A percentile compares a stretch with the other conserved stretches of the same genome.
These are phyloP conservation scores for Coleophora deauratella DNA, from an alignment of 2,888 invertebrate genomes.

Conservation along the genomic window DNA sequence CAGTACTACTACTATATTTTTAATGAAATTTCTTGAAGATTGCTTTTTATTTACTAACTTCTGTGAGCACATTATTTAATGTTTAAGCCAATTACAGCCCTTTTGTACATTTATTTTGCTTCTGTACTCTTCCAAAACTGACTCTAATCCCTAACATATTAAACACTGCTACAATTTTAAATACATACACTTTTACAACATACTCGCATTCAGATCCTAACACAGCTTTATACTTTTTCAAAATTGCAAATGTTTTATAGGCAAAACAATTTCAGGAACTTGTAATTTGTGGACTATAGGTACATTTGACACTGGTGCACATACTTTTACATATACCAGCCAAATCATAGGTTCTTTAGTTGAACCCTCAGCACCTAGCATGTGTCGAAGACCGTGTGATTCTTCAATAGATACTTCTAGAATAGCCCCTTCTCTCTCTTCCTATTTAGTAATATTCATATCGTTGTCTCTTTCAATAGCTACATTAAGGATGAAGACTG, in stretches of 20 bases:
- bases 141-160: not conserved
- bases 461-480: constrained; percentile 42
- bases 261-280: constrained; percentile 1
- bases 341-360: constrained; percentile 45
- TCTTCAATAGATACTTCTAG: constrained; percentile 21
- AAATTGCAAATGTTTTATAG: constrained; percentile 18
- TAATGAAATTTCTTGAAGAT: no score
- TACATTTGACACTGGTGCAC: constrained; percentile 56
- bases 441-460: no score
- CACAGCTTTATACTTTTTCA: constrained; percentile 31
- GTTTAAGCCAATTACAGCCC: no score
- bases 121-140: not conserved
- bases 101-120: no score
- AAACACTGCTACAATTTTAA: no score
- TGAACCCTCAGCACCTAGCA: constrained; percentile 57
- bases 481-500: constrained; percentile 92
- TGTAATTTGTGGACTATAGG: constrained; percentile 32
- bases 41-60: no score
- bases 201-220: constrained; percentile 21
- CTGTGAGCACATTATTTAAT: no score
- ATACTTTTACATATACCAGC: constrained; percentile 73
- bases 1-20: no score
- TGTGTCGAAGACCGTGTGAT: constrained; percentile 43
- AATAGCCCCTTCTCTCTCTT: not conserved
- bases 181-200: no score